phyloP scores from a whole-genome alignment of 2,797 vertebrate species.

The Loris lydekkerianus region DNA sequence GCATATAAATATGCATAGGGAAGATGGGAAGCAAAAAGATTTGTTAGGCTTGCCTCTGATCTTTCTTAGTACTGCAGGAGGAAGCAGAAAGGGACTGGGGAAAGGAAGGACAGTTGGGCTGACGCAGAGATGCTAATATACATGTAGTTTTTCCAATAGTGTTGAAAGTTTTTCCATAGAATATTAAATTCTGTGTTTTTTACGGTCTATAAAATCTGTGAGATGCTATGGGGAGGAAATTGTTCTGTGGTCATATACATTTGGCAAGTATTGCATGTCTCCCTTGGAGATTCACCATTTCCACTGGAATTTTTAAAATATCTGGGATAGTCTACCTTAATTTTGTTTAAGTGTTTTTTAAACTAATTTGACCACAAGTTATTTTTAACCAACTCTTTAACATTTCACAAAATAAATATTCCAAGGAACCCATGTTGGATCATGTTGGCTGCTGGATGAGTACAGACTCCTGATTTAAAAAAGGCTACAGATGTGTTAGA shows the following conservation, averaged over 20 bases:
- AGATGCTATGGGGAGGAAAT: not conserved
- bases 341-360: conserved; percentile 4
- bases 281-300: not conserved
- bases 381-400: not conserved
- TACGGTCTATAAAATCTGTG: not conserved
- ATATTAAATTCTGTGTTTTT: conserved; percentile 45
- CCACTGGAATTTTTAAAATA: not conserved
- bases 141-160: not conserved
- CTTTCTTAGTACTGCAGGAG: not conserved
- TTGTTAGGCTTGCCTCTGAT: not conserved
- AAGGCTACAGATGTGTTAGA: not conserved
- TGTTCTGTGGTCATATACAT: not conserved
- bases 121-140: conserved; percentile 8
- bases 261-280: not conserved
- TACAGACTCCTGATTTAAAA: not conserved
- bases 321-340: not conserved
- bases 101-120: not conserved
- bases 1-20: not conserved
- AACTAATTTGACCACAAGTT: conserved; percentile 11
- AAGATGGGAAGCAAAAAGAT: conserved; percentile 9
- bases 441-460: not conserved
- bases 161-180: not conserved
- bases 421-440: not conserved
- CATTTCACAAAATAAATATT: not conserved
- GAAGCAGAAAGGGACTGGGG: not conserved